Evolutionary conservation across 2,797 vertebrate species (phyloP).

Genomic region (Emys orbicularis): DNA sequence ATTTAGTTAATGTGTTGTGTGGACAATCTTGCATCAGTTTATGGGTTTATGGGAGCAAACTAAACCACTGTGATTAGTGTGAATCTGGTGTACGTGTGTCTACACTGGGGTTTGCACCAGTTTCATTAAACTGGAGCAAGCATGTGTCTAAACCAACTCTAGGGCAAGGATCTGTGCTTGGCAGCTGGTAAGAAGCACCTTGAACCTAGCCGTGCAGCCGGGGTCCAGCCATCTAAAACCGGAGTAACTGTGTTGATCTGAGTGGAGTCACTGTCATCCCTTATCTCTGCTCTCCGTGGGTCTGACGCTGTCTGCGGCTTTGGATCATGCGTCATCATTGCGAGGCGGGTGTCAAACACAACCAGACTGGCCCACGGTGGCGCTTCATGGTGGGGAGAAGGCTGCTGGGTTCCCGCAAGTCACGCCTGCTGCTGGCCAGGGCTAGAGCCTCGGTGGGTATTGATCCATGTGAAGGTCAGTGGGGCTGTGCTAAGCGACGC

Average conservation of each 20-base stretch:
- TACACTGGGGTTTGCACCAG: not conserved
- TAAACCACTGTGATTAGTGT: not conserved
- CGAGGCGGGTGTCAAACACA: not conserved
- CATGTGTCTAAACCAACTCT: not conserved
- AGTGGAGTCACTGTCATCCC: not conserved
- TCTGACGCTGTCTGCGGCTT: not conserved
- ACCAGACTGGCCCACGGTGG: not conserved
- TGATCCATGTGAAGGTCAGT: not conserved
- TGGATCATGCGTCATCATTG: not conserved
- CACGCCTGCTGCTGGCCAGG: not conserved
- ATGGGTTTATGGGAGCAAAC: not conserved
- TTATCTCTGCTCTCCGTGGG: not conserved
- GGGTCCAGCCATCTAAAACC: not conserved
- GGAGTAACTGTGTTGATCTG: not conserved
- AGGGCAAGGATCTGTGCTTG: not conserved
- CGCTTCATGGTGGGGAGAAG: not conserved
- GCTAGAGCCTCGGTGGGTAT: not conserved
- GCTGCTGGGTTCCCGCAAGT: fast-evolving
- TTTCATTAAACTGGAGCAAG: not conserved
- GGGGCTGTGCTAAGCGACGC: not conserved
- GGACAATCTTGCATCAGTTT: not conserved
- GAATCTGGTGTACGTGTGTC: not conserved
- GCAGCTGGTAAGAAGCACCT: not conserved
- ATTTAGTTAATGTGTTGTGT: not conserved
- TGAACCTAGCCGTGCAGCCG: not conserved